phyloP scores from a whole-genome alignment of 2,888 invertebrate genomes.

The Idaea aversata region DNA sequence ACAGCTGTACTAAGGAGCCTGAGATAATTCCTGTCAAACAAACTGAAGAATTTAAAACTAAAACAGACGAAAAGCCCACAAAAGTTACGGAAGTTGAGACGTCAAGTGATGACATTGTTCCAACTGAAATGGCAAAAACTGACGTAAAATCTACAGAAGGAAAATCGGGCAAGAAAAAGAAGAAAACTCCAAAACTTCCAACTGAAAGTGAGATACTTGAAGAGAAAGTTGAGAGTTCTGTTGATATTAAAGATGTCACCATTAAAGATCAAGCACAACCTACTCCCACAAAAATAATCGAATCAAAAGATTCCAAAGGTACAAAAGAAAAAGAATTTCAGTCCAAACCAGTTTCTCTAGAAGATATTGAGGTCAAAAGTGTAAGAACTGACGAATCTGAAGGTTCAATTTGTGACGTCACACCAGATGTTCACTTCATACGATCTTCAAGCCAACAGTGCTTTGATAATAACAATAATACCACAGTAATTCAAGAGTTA shows the following conservation, averaged over 20 bases:
- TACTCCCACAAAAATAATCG: constrained; percentile 8
- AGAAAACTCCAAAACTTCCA: constrained; percentile 39
- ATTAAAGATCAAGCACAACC: constrained; percentile 2
- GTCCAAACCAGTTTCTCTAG: constrained; percentile 19
- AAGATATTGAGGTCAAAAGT: constrained; percentile 40
- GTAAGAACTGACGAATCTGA: constrained; percentile 44
- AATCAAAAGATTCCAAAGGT: constrained; percentile 11
- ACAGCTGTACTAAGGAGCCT: constrained; percentile 8
- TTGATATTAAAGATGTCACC: background rate
- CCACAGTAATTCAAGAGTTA: constrained; percentile 55
- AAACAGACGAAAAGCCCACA: background rate
- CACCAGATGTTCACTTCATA: constrained; percentile 60
- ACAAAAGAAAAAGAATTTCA: constrained; percentile 14
- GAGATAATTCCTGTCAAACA: background rate
- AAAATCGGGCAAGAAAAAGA: constrained; percentile 41
- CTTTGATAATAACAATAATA: constrained; percentile 58
- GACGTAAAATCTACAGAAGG: constrained; percentile 28
- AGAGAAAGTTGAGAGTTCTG: constrained; percentile 8
- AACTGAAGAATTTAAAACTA: background rate
- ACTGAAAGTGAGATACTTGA: constrained; percentile 16
- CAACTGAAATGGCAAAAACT: constrained; percentile 22
- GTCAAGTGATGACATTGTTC: constrained; percentile 5
- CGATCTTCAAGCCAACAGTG: constrained; percentile 58
- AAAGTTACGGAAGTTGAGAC: constrained; percentile 3
- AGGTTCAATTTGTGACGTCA: constrained; percentile 39